Conservation (phyloP, 2,797 vertebrate genomes). For the Gastrophryne carolinensis region DNA sequence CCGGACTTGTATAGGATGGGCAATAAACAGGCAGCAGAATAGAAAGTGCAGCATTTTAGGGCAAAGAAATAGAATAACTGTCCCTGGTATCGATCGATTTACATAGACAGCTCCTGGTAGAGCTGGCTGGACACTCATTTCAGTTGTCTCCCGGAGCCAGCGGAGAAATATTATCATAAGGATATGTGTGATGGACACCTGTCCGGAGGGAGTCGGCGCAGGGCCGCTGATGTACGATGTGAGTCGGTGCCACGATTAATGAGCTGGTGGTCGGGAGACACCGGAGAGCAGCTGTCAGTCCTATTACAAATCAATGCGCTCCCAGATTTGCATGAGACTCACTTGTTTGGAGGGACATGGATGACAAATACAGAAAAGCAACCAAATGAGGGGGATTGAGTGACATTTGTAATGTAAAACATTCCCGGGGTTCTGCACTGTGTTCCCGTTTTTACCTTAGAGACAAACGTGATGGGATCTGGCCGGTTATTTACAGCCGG, state of each 20-base stretch:
- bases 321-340: slow-evolving; percentile 44
- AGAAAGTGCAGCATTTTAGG: background rate
- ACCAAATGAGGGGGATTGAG: slow-evolving; percentile 31
- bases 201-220: slow-evolving; percentile 25
- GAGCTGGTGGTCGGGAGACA: slow-evolving; percentile 37
- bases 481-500: background rate
- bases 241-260: slow-evolving; percentile 36
- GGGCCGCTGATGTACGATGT: slow-evolving; percentile 13
- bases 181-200: slow-evolving; percentile 34
- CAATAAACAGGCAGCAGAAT: too few species aligned
- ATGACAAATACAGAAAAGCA: slow-evolving; percentile 25
- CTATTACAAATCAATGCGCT: slow-evolving; percentile 47
- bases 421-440: slow-evolving; percentile 25
- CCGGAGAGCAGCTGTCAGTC: slow-evolving; percentile 49
- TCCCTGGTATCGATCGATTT: background rate
- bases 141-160: background rate
- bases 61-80: background rate
- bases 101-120: background rate
- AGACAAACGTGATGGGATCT: slow-evolving; percentile 13
- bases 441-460: slow-evolving; percentile 6
- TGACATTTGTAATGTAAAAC: slow-evolving; percentile 47
- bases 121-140: background rate
- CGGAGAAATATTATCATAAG: slow-evolving; percentile 16
- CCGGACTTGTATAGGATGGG: too few species aligned
- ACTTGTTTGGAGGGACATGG: slow-evolving; percentile 2